A percentile compares a stretch with the other conserved stretches of the same genome.
Evolutionary conservation across 2,113 vertebrate genomes (phyloP).

Genomic region (Gavia stellata): DNA sequence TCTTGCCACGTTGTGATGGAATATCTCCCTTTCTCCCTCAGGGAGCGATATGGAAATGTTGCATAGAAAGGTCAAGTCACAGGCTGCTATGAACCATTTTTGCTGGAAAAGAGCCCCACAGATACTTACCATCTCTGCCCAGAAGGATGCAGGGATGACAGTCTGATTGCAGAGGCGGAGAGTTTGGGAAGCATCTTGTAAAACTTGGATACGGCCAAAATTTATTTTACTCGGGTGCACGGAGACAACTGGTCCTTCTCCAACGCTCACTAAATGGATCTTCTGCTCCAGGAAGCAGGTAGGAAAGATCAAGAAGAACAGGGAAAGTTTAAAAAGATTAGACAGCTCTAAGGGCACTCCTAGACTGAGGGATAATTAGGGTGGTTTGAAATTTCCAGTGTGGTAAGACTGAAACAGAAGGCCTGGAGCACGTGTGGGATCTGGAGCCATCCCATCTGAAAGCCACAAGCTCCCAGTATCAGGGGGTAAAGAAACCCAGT

Average conservation of each 20-base stretch:
- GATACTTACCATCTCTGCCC: conserved; percentile 73
- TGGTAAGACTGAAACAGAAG: neutral
- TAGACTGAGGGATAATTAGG: too few species aligned
- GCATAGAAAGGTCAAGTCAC: neutral
- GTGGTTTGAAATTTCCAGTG: neutral
- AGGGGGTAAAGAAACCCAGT: neutral
- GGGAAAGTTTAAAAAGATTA: neutral
- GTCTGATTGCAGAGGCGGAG: conserved; percentile 79
- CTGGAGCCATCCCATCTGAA: neutral
- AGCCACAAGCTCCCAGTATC: neutral
- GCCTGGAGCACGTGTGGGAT: neutral
- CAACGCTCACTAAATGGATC: conserved; percentile 67
- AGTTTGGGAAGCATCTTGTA: conserved; percentile 68
- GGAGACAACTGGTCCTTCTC: conserved; percentile 78
- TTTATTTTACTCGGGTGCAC: conserved; percentile 64
- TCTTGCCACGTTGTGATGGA: accelerated
- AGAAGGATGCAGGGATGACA: conserved; percentile 75
- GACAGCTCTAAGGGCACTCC: neutral
- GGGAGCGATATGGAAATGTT: neutral
- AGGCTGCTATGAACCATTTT: neutral
- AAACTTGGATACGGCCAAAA: conserved; percentile 79
- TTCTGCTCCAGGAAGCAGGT: conserved; percentile 56
- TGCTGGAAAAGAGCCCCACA: neutral
- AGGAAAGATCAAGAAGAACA: neutral
- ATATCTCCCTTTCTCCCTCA: neutral